Conservation (phyloP, 2,797 vertebrate genomes). For the Erpetoichthys calabaricus region DNA sequence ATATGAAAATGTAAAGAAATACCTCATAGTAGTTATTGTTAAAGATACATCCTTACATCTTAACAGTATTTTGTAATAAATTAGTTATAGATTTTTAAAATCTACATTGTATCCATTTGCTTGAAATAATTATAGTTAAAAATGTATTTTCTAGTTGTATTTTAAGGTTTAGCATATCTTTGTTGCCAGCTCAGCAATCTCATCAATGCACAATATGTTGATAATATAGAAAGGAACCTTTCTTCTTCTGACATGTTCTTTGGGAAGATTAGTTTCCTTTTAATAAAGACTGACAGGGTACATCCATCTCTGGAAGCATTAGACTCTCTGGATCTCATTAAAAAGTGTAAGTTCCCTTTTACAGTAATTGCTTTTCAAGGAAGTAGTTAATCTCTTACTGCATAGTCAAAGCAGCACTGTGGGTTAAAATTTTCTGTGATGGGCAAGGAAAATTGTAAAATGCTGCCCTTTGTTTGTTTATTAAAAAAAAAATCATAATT, state of each 20-base stretch:
- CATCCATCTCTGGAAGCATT: conserved; percentile 3
- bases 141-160: conserved; percentile 19
- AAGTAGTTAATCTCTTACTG: conserved; percentile 3
- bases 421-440: not conserved
- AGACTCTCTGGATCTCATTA: not conserved
- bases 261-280: conserved; percentile 28
- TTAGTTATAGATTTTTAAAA: too few relatives aligned
- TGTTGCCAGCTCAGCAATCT: conserved; percentile 18
- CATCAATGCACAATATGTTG: conserved; percentile 19
- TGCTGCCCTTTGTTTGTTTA: too few relatives aligned
- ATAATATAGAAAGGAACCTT: conserved; percentile 21
- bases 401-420: not conserved
- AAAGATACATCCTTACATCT: too few relatives aligned
- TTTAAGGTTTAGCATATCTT: conserved; percentile 20
- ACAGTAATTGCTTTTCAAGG: conserved; percentile 3
- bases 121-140: not conserved
- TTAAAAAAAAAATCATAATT: too few relatives aligned
- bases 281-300: conserved; percentile 24
- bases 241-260: conserved; percentile 19
- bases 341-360: not conserved
- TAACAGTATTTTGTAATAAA: too few relatives aligned
- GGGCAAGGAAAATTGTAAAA: not conserved
- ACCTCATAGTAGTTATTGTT: too few relatives aligned
- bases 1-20: too few relatives aligned
- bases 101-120: too few relatives aligned